Base-by-base conservation (phyloP, 2,888 invertebrate genomes). In the Clivina fossor region DNA sequence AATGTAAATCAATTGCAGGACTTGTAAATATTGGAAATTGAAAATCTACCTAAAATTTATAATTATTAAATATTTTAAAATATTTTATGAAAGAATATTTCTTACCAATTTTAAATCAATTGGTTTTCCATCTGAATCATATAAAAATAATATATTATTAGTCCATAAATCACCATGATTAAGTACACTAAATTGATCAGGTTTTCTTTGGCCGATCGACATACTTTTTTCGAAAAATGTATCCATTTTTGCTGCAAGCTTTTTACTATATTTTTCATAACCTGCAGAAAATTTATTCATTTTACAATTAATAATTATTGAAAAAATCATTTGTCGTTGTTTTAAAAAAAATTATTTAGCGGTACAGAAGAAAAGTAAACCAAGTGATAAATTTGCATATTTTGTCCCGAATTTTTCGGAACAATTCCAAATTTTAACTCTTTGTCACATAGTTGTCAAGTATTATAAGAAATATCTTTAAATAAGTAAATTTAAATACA, bases 11-110 rank as follows among this genome's bases (percentile, higher is more conserved):
- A 16, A 75, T 56, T 1, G 71, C 75, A 3, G 76, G 76, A 32
- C 75, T 72, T 3, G 69, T 63, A 59, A 73, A 77, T 28, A 66
- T 50, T 40, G 70, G 68, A 58, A 76, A 54, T 68, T 78, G 78
- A 56, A 76, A 78, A 61, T 78, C 78, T 38, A 78, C 74, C 77
- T 77, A 64, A 1, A 74, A 72, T 68, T n/a, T n/a, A 62, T 15
- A 37, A 24, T 26, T n/a, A 48, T 30, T 19, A 30, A 16, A 18
- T 1, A 37, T 22, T 19, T 24, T 9, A 13, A 7, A 37, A 18
- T 19, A 43, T 16, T 32, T n/a, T 20, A 9, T 28, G n/a, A 44
- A 11, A 11, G 24, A 24, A 35, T 37, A 9, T 18, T 47, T 68
- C 74, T 69, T 65, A 76, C 75, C 56, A 76, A 74, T 59, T 69